Percentiles rank a stretch among this genome's conserved stretches.
Evolutionary conservation across 1,140 invertebrate species (phyloP).

Genomic region (Cotesia vestalis): DNA sequence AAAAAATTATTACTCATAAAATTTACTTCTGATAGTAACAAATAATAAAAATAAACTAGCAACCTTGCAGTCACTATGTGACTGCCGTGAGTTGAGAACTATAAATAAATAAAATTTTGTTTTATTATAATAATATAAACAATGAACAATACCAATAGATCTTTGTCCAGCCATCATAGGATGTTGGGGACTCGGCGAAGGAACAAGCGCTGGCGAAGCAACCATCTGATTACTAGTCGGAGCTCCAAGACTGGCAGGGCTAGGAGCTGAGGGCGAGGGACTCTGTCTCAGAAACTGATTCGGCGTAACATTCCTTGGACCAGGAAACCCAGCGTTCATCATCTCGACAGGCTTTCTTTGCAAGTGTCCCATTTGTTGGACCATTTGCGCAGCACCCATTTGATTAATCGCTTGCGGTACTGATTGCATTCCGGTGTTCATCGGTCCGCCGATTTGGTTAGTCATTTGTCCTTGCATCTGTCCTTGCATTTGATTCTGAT

Average conservation of each 20-base stretch:
- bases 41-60: no score
- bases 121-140: no score
- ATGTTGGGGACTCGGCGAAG: slow-evolving; percentile 75
- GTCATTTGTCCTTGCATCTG: slow-evolving; percentile 67
- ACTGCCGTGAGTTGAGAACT: no score
- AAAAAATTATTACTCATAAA: no score
- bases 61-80: no score
- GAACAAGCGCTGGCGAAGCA: slow-evolving; percentile 75
- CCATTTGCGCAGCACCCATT: slow-evolving; percentile 67
- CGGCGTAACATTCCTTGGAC: slow-evolving; percentile 70
- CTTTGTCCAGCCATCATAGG: slow-evolving; percentile 65
- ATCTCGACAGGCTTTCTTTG: slow-evolving; percentile 63
- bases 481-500: slow-evolving; percentile 62
- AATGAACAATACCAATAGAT: slow-evolving; percentile 40
- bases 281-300: slow-evolving; percentile 76
- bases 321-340: slow-evolving; percentile 64
- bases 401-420: slow-evolving; percentile 63
- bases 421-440: slow-evolving; percentile 59
- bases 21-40: no score
- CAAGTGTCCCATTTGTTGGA: slow-evolving; percentile 67
- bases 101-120: no score
- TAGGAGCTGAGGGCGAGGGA: slow-evolving; percentile 76
- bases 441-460: slow-evolving; percentile 60
- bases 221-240: slow-evolving; percentile 73
- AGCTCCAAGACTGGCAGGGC: slow-evolving; percentile 72